A percentile compares a stretch with the other conserved stretches of the same genome.
Evolutionary conservation across 1,140 invertebrate species (phyloP).

Genomic region (Vanessa atalanta): DNA sequence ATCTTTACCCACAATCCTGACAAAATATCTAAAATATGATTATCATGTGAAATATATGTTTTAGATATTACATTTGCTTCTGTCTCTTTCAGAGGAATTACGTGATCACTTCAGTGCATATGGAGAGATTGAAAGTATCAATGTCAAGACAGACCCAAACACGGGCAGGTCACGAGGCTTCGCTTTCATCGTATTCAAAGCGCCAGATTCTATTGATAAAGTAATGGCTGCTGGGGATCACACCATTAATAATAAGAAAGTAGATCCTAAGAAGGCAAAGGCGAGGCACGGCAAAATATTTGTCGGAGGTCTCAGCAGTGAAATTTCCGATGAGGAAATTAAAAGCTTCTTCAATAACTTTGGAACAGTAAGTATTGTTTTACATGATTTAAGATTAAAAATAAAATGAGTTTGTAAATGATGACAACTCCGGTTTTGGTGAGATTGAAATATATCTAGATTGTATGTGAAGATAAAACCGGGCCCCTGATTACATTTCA

Average conservation of each 20-base stretch:
- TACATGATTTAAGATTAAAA: background rate
- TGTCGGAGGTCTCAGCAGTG: constrained; percentile 94
- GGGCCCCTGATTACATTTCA: constrained; percentile 66
- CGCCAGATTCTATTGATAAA: constrained; percentile 93
- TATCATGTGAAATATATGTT: constrained; percentile 20
- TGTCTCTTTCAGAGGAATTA: constrained; percentile 90
- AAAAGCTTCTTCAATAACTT: constrained; percentile 94
- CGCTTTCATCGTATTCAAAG: constrained; percentile 96
- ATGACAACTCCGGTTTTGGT: constrained; percentile 77
- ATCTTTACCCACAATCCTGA: constrained; percentile 76
- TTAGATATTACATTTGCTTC: constrained; percentile 55
- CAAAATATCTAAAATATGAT: constrained; percentile 23
- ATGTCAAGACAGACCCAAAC: constrained; percentile 95
- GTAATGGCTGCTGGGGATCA: constrained; percentile 93
- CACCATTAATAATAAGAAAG: constrained; percentile 95
- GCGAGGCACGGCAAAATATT: constrained; percentile 96
- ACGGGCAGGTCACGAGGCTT: constrained; percentile 95
- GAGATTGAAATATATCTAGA: constrained; percentile 68
- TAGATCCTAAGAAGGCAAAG: constrained; percentile 97
- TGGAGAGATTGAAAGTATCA: constrained; percentile 96
- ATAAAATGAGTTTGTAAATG: constrained; percentile 37
- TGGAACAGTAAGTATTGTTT: constrained; percentile 87
- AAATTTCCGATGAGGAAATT: constrained; percentile 95
- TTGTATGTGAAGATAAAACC: constrained; percentile 64
- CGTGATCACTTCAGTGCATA: constrained; percentile 94